Percentiles rank a stretch among this genome's conserved stretches.
These are phyloP conservation scores for Myotis planiceps DNA, from an alignment of 2,797 vertebrate species.

Conservation along the genomic window DNA sequence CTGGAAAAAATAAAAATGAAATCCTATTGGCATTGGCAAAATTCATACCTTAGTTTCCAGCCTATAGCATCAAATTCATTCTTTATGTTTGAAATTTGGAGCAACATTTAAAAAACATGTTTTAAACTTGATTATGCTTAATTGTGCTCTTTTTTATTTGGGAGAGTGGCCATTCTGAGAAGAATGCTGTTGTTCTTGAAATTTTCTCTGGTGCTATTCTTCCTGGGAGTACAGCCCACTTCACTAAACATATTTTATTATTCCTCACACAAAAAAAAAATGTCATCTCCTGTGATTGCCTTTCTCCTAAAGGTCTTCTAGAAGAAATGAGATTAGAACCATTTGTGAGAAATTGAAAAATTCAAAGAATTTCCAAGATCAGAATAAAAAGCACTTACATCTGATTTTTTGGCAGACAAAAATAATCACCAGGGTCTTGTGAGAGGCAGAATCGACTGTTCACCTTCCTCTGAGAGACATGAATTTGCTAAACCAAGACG, in stretches of 20 bases:
- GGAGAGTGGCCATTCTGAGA: neutral
- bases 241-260: constrained; percentile 29
- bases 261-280: neutral
- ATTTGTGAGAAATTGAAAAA: constrained; percentile 20
- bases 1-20: neutral
- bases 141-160: neutral
- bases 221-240: neutral
- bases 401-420: neutral
- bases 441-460: neutral
- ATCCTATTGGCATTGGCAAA: neutral
- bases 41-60: neutral
- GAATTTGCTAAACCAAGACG: neutral
- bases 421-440: neutral
- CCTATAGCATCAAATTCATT: neutral
- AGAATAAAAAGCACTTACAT: neutral
- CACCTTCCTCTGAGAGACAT: neutral
- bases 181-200: neutral
- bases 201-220: neutral
- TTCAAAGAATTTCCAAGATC: constrained; percentile 35
- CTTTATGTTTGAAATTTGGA: constrained; percentile 31
- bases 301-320: neutral
- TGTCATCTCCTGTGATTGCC: neutral
- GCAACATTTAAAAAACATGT: neutral
- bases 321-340: constrained; percentile 43
- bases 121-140: constrained; percentile 4